Evolutionary conservation across 2,888 invertebrate genomes (phyloP).

Genomic region (Drosophila tanythrix): DNA sequence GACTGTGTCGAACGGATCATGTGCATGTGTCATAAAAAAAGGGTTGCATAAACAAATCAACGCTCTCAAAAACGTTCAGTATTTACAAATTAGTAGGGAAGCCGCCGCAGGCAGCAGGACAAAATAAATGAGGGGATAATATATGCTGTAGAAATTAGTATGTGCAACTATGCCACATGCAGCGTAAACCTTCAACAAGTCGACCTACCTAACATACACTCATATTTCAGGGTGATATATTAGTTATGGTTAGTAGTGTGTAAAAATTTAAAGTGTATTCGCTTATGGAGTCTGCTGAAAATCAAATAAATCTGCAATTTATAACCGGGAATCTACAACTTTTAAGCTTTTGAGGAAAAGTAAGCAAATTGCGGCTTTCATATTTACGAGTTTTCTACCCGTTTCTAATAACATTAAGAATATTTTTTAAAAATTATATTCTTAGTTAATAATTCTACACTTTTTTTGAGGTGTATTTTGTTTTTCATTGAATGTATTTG

Average conservation of each 20-base stretch:
- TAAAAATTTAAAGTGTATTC: background rate
- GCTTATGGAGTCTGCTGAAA: background rate
- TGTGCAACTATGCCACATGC: constrained; percentile 60
- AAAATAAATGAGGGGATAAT: background rate
- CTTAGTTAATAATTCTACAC: background rate
- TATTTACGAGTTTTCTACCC: background rate
- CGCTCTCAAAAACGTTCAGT: constrained; percentile 30
- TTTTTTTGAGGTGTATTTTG: background rate
- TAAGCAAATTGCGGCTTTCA: background rate
- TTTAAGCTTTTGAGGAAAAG: fast-evolving
- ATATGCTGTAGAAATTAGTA: background rate
- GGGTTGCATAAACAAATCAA: constrained; percentile 66
- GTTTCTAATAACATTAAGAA: background rate
- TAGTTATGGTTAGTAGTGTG: background rate
- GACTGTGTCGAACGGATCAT: constrained; percentile 24
- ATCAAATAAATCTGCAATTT: background rate
- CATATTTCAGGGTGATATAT: background rate
- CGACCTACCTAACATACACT: background rate
- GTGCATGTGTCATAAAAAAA: constrained; percentile 58
- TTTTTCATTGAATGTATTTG: background rate
- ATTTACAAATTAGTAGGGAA: constrained; percentile 63
- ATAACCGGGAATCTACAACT: background rate
- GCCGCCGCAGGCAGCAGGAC: constrained; percentile 40
- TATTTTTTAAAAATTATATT: background rate
- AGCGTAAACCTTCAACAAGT: constrained; percentile 35